A percentile compares a stretch with the other conserved stretches of the same genome.
Evolutionary conservation across 2,797 vertebrate species (phyloP).

Genomic region (Micrastur ruficollis): DNA sequence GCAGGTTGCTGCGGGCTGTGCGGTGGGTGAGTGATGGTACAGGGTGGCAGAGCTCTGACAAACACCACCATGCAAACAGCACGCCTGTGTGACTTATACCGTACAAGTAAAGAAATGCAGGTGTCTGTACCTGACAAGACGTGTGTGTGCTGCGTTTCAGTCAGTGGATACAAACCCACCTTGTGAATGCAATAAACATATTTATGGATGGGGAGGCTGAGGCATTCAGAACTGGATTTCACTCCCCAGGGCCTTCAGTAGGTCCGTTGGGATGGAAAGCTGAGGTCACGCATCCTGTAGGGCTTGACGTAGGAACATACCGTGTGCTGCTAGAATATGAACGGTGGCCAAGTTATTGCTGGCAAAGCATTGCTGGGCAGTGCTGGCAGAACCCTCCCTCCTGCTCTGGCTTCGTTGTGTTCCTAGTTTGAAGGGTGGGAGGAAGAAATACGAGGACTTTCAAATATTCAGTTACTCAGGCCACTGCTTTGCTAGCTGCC

Average conservation of each 20-base stretch:
- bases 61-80: accelerated
- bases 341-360: neutral
- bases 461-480: neutral
- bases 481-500: accelerated
- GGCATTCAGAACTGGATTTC: neutral
- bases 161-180: accelerated
- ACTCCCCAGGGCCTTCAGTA: neutral
- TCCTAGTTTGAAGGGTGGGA: neutral
- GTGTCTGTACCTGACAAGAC: accelerated
- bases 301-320: neutral
- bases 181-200: accelerated
- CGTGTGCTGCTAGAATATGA: neutral
- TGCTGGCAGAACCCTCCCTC: neutral
- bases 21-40: no score
- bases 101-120: neutral
- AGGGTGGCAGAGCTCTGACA: neutral
- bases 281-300: neutral
- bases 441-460: neutral
- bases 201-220: neutral
- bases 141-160: accelerated
- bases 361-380: neutral
- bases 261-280: neutral
- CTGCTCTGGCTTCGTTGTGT: neutral
- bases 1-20: neutral
- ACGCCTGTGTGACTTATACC: accelerated